Evolutionary conservation across 2,113 vertebrate species (phyloP), one percentile per base, ranked within the genome.

Genomic region (Ciconia stormi): DNA sequence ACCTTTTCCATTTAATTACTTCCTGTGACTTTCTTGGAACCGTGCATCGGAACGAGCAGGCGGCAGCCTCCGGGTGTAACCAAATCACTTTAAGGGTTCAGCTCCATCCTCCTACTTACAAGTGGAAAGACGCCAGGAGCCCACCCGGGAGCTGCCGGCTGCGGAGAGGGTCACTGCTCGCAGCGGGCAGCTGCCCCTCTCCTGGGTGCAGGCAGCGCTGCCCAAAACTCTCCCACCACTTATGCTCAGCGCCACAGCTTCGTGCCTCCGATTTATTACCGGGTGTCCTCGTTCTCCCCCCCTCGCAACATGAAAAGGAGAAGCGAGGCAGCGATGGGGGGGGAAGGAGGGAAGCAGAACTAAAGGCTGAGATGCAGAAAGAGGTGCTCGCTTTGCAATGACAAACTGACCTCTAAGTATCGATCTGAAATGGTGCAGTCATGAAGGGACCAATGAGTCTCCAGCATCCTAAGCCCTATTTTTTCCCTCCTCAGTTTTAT

Each of bases 1-100:
- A 98, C 98, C 98, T 98, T 97, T 97, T 96, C 96, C 88, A 97
- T 97, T 98, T 98, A 98, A 98, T 98, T 98, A 98, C 98, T 98
- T 98, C 98, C 98, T 98, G 97, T 97, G 97, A 98, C 98, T 98
- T 98, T 97, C 97, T 96, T 96, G 97, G 96, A 96, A 93, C 87
- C 16, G 5, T 62, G 93, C 44, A 38, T 79, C 85, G 36, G 86
- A 96, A 95, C 2, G 69, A 90, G 87, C 76, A 46, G 70, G 77
- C 62, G 6, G 95, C 91, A 90, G 89, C 96, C 92, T 87, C 66
- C 19, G 11, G 93, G 91, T 38, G 36, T 29, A 76, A 82, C 52
- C 4, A 1, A 89, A 63, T 36, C 18, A 2, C n/a, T 94, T 11
- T 2, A 34, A 78, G 61, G 40, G 17, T 52, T 90, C 67, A 1